A percentile compares a stretch with the other conserved stretches of the same genome.
Conservation (phyloP, 2,113 vertebrate genomes). For the Pardalotus punctatus region DNA sequence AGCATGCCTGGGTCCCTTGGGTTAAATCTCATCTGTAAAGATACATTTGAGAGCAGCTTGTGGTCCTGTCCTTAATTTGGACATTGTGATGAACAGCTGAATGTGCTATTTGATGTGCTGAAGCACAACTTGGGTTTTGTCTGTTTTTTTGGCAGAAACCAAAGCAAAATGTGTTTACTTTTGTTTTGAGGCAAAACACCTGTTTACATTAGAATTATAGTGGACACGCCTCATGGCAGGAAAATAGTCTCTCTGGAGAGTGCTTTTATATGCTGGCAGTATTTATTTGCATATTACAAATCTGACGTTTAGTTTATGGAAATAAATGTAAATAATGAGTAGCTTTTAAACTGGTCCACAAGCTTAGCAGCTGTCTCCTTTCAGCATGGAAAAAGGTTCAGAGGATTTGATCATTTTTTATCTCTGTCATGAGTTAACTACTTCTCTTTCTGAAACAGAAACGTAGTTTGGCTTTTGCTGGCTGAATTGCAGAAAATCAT, state of each 20-base stretch:
- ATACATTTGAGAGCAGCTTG: neutral
- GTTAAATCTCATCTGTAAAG: neutral
- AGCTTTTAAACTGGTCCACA: neutral
- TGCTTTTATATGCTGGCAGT: neutral
- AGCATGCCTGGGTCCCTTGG: neutral
- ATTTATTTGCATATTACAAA: slow-evolving; percentile 29
- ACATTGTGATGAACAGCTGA: neutral
- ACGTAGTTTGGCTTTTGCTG: neutral
- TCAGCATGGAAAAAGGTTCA: neutral
- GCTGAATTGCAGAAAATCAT: neutral
- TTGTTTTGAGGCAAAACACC: neutral
- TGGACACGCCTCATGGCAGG: neutral
- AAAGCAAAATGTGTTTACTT: neutral
- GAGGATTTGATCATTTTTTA: neutral
- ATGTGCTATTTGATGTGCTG: neutral
- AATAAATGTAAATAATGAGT: slow-evolving; percentile 12
- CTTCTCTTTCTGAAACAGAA: neutral
- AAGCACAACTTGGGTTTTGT: neutral
- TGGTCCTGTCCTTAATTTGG: neutral
- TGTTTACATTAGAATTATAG: neutral
- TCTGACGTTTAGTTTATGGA: neutral
- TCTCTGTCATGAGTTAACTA: neutral
- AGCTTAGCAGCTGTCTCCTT: neutral
- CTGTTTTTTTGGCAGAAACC: neutral
- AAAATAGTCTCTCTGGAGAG: neutral